These are phyloP conservation scores for Biston stratarius DNA, from an alignment of 2,888 invertebrate genomes.

Conservation along the genomic window DNA sequence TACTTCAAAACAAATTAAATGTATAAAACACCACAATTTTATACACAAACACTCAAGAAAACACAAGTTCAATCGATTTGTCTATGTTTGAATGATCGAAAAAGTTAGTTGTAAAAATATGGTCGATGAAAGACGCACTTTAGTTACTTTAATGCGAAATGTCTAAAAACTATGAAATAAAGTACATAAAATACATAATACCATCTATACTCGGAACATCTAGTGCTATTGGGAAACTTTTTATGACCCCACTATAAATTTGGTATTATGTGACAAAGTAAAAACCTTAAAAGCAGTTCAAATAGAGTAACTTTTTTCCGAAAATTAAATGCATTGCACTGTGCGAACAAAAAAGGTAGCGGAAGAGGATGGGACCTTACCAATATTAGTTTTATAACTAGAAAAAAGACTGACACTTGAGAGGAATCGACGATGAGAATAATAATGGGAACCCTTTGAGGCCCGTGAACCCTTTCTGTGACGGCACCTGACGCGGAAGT, in stretches of 20 bases:
- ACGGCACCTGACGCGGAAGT: constrained; percentile 83
- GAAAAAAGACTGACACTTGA: constrained; percentile 80
- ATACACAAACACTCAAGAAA: too few relatives aligned
- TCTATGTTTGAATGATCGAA: too few relatives aligned
- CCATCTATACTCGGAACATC: neutral
- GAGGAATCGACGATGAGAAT: constrained; percentile 81
- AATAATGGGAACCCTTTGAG: constrained; percentile 80
- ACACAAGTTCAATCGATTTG: too few relatives aligned
- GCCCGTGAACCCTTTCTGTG: constrained; percentile 75
- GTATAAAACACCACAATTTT: too few relatives aligned
- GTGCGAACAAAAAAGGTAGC: constrained; percentile 74
- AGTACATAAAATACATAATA: neutral
- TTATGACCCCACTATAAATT: constrained; percentile 52
- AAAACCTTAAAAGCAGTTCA: constrained; percentile 72
- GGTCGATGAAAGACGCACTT: too few relatives aligned
- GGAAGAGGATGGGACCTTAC: constrained; percentile 85
- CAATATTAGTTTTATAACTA: constrained; percentile 85
- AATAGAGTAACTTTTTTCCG: constrained; percentile 75
- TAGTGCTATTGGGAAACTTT: constrained; percentile 8
- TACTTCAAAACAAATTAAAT: too few relatives aligned
- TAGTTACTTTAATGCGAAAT: neutral
- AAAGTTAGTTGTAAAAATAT: too few relatives aligned
- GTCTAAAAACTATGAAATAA: neutral
- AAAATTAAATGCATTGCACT: constrained; percentile 70
- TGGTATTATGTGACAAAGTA: constrained; percentile 55